Conservation (phyloP, 2,797 vertebrate genomes). For the Myiotriccus ornatus region DNA sequence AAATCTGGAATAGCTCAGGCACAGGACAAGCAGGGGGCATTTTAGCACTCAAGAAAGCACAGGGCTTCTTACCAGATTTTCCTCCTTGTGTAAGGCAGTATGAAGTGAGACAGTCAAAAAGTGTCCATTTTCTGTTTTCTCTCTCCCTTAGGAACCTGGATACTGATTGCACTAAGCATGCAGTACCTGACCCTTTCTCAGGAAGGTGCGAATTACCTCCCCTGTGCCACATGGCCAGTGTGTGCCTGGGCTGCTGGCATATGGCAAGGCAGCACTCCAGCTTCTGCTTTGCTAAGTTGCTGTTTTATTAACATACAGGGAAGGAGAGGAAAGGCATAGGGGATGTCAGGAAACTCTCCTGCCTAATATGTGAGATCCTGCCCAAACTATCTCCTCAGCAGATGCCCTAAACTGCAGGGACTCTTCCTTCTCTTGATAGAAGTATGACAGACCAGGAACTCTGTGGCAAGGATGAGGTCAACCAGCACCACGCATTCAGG, state of each 20-base stretch:
- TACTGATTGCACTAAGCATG: fast-evolving
- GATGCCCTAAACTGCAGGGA: constrained; percentile 19
- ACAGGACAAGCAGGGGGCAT: not conserved
- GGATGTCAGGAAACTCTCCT: not conserved
- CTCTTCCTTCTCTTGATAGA: not conserved
- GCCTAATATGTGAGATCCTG: not conserved
- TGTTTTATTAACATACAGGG: not conserved
- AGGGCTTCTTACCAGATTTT: not conserved
- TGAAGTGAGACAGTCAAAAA: not conserved
- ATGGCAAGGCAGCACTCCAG: constrained; percentile 14
- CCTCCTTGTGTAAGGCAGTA: not conserved
- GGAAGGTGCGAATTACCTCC: not conserved
- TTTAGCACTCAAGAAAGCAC: not conserved
- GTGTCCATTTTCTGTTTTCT: not conserved
- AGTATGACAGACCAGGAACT: not conserved
- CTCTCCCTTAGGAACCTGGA: not conserved
- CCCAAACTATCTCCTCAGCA: constrained; percentile 7
- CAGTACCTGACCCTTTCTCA: fast-evolving
- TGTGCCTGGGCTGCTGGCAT: not conserved
- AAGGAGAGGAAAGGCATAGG: not conserved
- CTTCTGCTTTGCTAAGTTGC: not conserved
- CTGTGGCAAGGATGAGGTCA: not conserved
- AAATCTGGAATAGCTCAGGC: not conserved
- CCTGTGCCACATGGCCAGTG: not conserved
- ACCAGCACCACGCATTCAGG: not conserved